A percentile compares a stretch with the other conserved stretches of the same genome.
phyloP scores from a whole-genome alignment of 1,140 invertebrate genomes.

The Drosophila equinoxialis region DNA sequence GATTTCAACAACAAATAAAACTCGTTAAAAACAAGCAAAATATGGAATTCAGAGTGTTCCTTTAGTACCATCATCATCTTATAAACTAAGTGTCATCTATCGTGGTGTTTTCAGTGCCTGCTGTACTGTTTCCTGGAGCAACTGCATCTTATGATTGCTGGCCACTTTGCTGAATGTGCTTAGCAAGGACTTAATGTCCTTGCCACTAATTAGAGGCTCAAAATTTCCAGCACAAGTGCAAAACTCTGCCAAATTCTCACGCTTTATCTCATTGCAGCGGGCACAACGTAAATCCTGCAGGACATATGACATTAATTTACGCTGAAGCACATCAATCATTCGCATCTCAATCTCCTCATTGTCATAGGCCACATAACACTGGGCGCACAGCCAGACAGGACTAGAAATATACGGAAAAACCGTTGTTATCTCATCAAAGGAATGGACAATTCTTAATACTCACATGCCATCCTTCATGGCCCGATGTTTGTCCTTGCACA shows the following conservation, averaged over 20 bases:
- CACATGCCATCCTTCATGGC: constrained; percentile 86
- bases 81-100: constrained; percentile 29
- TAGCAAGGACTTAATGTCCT: constrained; percentile 87
- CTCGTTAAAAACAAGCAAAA: constrained; percentile 44
- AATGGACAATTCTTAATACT: constrained; percentile 45
- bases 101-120: constrained; percentile 62
- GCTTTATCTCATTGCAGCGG: constrained; percentile 94
- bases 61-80: background rate
- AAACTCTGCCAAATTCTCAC: constrained; percentile 88
- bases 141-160: constrained; percentile 74
- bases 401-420: constrained; percentile 82
- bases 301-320: constrained; percentile 95
- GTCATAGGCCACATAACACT: constrained; percentile 93
- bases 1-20: constrained; percentile 31
- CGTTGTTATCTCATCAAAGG: background rate
- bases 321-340: constrained; percentile 92
- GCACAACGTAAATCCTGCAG: constrained; percentile 96
- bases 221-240: constrained; percentile 92
- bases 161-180: constrained; percentile 86
- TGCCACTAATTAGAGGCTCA: constrained; percentile 86
- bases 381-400: constrained; percentile 92
- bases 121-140: constrained; percentile 74
- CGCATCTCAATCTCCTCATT: constrained; percentile 93
- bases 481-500: constrained; percentile 93
- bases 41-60: background rate